Base-by-base conservation (phyloP, 37 sponge, comb jelly and placozoan genomes). In the Agelas oroides region DNA sequence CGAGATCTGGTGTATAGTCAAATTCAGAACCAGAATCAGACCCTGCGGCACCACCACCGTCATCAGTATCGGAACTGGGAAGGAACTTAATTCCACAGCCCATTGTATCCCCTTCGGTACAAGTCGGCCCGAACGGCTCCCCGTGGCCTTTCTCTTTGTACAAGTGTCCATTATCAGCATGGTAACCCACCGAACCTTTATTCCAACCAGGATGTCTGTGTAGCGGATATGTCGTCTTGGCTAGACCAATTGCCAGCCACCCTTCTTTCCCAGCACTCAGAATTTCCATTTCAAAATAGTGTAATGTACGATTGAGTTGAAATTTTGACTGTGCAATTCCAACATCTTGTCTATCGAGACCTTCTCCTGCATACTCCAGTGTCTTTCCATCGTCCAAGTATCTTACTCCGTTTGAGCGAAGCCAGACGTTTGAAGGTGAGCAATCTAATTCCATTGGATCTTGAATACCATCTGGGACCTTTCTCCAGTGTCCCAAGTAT, bases 281-380 rank as follows among this genome's bases (percentile, higher is more conserved):
- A 19, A 95, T 86, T 39, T 82, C 76, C 87, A 95, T 78, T 65
- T 95, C 96, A 86, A 95, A 95, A 39, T 95, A 92, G 70, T 92
- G 96, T 39, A 89, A 78, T 3, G 59, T 34, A 6, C 55, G 75
- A 21, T 79, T 71, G 20, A 95, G 54, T 1, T 58, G 82, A 38
- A 76, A 61, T 15, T 46, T 70, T 20, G 79, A 70, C 54, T 88
- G 90, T 16, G 96, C 96, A 23, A 92, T 72, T 13, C 93, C 95
- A 38, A 89, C 83, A 73, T 86, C 90, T 66, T 86, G 90, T 17
- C 46, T 57, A 28, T 71, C 28, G n/a, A 77, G 66, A 0, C 90
- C 83, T 23, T 79, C 73, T 27, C 94, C 94, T 66, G 30, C 63
- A 52, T 93, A 93, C 68, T 82, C 83, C 66, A 93, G 30, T 0